Percentiles rank a stretch among this genome's conserved stretches.
Evolutionary conservation across 2,888 invertebrate species (phyloP).

Genomic region (Cryptosula pallasiana): DNA sequence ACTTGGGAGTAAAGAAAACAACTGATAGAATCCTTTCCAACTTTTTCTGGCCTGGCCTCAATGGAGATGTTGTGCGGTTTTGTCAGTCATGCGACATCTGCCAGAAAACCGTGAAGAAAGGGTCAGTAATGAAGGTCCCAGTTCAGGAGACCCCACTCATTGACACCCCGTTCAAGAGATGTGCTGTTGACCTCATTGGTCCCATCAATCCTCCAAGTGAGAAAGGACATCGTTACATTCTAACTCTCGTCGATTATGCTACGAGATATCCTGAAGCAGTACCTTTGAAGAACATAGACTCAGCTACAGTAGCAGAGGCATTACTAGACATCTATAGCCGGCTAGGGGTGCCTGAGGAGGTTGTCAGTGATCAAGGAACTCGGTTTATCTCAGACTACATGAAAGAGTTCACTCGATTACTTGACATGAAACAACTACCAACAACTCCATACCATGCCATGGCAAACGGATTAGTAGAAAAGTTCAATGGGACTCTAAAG

Average conservation of each 20-base stretch:
- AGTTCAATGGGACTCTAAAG: constrained; percentile 31
- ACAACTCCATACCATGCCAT: constrained; percentile 30
- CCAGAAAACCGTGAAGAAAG: constrained; percentile 28
- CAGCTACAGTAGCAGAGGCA: constrained; percentile 31
- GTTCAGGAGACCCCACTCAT: constrained; percentile 30
- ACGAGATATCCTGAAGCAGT: constrained; percentile 32
- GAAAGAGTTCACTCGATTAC: constrained; percentile 27
- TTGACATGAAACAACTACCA: constrained; percentile 28
- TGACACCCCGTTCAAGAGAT: constrained; percentile 29
- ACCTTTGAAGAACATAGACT: constrained; percentile 29
- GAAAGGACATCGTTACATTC: constrained; percentile 30
- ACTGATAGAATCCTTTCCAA: constrained; percentile 26
- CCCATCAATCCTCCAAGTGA: constrained; percentile 30
- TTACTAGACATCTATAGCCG: constrained; percentile 29
- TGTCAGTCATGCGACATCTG: constrained; percentile 30
- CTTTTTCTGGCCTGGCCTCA: constrained; percentile 31
- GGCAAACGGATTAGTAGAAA: constrained; percentile 29
- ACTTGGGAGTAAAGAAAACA: constrained; percentile 28
- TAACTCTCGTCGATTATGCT: constrained; percentile 31
- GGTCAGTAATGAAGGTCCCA: constrained; percentile 28
- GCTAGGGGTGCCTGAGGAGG: constrained; percentile 30
- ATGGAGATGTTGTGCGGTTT: constrained; percentile 27
- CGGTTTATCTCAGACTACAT: constrained; percentile 31
- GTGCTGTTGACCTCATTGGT: constrained; percentile 31
- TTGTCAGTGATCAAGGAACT: constrained; percentile 29